A percentile compares a stretch with the other conserved stretches of the same genome.
Conservation (phyloP, 2,113 vertebrate genomes). For the Ranitomeya imitator region DNA sequence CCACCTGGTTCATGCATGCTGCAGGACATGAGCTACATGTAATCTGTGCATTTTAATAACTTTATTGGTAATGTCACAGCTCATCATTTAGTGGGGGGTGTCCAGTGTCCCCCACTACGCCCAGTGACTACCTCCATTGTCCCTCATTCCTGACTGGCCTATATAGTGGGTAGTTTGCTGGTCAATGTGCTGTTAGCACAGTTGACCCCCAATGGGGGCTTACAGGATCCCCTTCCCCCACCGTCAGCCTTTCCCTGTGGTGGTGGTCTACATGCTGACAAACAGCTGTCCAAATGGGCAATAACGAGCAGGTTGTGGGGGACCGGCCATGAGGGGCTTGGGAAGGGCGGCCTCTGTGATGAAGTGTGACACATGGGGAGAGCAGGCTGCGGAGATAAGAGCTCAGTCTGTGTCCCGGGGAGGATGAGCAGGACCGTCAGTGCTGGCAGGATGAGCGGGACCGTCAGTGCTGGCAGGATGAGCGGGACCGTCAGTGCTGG, state of each 20-base stretch:
- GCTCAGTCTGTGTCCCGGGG: background rate
- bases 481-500: no score
- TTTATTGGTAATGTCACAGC: no score
- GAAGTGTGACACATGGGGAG: background rate
- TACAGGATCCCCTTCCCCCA: background rate
- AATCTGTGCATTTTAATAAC: no score
- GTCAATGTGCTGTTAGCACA: background rate
- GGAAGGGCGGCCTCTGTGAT: background rate
- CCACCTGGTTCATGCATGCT: background rate
- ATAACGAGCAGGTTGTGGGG: background rate
- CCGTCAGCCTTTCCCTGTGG: background rate
- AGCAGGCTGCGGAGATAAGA: background rate
- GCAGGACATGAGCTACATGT: background rate
- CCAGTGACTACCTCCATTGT: no score
- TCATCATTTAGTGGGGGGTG: no score
- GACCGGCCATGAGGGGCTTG: no score
- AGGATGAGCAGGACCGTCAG: background rate
- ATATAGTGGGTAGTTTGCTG: background rate
- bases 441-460: no score
- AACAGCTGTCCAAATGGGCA: background rate
- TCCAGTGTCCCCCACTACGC: no score
- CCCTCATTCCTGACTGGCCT: no score
- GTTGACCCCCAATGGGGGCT: background rate
- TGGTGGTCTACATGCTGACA: background rate
- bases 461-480: no score